Conservation (phyloP, 1,140 invertebrate genomes). For the Calosoma granatense region DNA sequence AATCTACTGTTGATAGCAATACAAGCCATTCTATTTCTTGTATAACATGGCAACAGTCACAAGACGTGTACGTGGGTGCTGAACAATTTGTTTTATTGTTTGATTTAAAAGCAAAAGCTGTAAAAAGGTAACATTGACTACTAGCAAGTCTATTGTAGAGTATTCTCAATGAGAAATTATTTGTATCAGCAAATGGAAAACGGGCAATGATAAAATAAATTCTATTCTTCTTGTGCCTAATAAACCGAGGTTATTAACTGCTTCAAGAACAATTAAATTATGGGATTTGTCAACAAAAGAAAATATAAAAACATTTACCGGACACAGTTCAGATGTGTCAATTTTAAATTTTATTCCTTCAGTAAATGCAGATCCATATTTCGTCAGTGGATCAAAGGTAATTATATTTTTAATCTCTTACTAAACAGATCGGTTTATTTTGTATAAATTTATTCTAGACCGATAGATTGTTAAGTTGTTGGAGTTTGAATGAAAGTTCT, state of each 20-base stretch:
- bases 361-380: slow-evolving; percentile 36
- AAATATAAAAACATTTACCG: slow-evolving; percentile 51
- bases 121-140: slow-evolving; percentile 32
- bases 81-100: slow-evolving; percentile 41
- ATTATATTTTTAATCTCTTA: neutral
- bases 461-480: slow-evolving; percentile 48
- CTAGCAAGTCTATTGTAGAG: slow-evolving; percentile 3
- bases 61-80: slow-evolving; percentile 37
- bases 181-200: slow-evolving; percentile 46
- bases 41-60: slow-evolving; percentile 32
- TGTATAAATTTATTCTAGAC: slow-evolving; percentile 25
- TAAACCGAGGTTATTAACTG: slow-evolving; percentile 51
- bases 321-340: slow-evolving; percentile 52
- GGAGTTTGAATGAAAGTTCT: slow-evolving; percentile 41
- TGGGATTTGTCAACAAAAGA: slow-evolving; percentile 50
- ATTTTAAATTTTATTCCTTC: slow-evolving; percentile 40
- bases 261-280: slow-evolving; percentile 51
- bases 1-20: slow-evolving; percentile 35
- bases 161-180: slow-evolving; percentile 9
- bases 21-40: slow-evolving; percentile 35
- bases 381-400: slow-evolving; percentile 48
- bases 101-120: slow-evolving; percentile 33
- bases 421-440: neutral
- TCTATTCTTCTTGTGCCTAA: slow-evolving; percentile 53
- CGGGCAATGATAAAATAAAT: slow-evolving; percentile 51